Base-by-base conservation (phyloP, 2,888 invertebrate species). In the Mimachlamys varia region DNA sequence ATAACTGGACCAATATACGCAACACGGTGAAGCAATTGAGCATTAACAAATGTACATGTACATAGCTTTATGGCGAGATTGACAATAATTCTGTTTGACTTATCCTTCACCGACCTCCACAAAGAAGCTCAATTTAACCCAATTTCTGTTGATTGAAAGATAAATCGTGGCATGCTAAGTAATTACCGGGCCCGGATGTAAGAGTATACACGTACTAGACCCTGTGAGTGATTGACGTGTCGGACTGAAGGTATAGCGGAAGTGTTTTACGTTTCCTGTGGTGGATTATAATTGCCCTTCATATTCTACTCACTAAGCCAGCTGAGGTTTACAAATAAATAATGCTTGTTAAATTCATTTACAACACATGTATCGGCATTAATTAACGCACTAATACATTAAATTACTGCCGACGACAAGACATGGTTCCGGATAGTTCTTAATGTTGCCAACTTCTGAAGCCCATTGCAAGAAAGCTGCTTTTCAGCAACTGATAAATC, bases 281-380 rank as follows among this genome's bases (percentile, higher is more conserved):
- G 76, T 27, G 33, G 76, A 76, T 33, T 76, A 76, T 76, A 76
- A 76, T 76, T 27, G 76, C 76, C 62, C 76, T 76, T 76, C 76
- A 76, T 76, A 33, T 76, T 33, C 76, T 76, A 33, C 76, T 33
- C 76, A 76, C 33, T 76, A 76, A 12, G 19, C 76, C 76, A 76
- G 76, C 76, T 76, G 76, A 76, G 76, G 76, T 33, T 76, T 76
- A 76, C 76, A 27, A 76, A 76, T 76, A 76, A 76, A 76, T 76
- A 76, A 76, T 27, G 76, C 76, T 76, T 76, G 76, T 76, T 76
- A 76, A 33, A 76, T 76, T 76, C 33, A 58, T 76, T 27, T 19
- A 33, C 44, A 44, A 27, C 27, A 27, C 76, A 15, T 76, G 76
- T 12, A 12, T 76, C 2, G 33, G 76, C 76, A 33, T 33, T 76